Base-by-base conservation (phyloP, 1,140 invertebrate genomes). In the Vanessa atalanta region DNA sequence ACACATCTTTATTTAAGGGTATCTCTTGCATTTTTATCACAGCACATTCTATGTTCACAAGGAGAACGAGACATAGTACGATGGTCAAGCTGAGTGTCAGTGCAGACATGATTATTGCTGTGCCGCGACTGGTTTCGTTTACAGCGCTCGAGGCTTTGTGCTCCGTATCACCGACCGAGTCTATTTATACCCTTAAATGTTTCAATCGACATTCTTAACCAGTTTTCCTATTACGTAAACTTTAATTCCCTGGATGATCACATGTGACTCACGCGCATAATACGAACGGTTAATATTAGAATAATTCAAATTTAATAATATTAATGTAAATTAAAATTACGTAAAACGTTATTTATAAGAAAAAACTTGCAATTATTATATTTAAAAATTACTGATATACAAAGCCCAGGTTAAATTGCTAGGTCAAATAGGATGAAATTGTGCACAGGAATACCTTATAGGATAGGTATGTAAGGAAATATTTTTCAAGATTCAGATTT, bases 21-120 rank as follows among this genome's bases (percentile, higher is more conserved):
- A 80, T 73, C 13, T 75, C 65, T n/a, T 70, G 57, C 20, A 78
- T 43, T 76, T 69, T 78, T 12, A 80, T 75, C 15, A 80, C 73
- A 16, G 76, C 71, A 51, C 75, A 65, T 47, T 78, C 67, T 20
- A 78, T 71, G 16, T 43, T 57, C 26, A 60, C 14, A 60, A 72
- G 23, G 15, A 70, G 47, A 23, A 78, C 13, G 23, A 60, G 43
- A 12, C 47, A 61, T 23, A 70, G 68, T 5, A 37, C 57, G 47
- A 48, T 0, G 20, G 14, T 23, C 43, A 70, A 13, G 23, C 20
- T 63, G n/a, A 63, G n/a, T n/a, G 61, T 26, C 1, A 63, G 4
- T 47, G n/a, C 15, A 65, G 70, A 72, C 70, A 72, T 72, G 16
- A 47, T 72, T 13, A 3, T n/a, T 23, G 47, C 31, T 23, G n/a